Evolutionary conservation across 2,797 vertebrate genomes (phyloP).

Genomic region (Margarornis squamiger): DNA sequence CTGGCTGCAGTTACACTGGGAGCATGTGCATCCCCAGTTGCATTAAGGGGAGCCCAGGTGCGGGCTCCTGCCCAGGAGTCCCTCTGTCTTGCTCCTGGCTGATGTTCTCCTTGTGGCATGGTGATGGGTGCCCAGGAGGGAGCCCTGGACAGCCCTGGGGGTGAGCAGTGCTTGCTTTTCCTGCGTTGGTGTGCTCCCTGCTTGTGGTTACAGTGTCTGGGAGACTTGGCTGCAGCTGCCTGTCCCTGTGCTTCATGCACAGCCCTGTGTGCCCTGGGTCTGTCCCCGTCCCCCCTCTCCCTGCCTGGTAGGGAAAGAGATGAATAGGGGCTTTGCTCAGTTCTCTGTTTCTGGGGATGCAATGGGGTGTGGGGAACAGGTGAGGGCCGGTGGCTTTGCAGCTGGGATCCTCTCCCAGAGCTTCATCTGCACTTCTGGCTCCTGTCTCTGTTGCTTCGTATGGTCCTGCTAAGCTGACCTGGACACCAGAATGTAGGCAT

Average conservation of each 20-base stretch:
- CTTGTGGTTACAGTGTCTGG: not conserved
- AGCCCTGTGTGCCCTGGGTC: not conserved
- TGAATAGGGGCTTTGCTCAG: fast-evolving
- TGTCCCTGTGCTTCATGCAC: fast-evolving
- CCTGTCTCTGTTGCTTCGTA: not conserved
- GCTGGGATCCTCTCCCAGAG: not conserved
- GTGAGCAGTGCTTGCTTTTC: not conserved
- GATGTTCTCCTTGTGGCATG: not conserved
- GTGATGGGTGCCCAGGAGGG: not conserved
- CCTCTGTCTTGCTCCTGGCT: not conserved
- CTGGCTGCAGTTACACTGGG: not conserved
- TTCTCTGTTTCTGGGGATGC: not conserved
- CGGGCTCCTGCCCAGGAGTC: not conserved
- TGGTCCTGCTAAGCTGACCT: not conserved
- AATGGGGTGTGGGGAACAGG: not conserved
- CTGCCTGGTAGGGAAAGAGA: not conserved
- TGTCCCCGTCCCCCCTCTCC: fast-evolving
- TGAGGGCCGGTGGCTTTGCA: not conserved
- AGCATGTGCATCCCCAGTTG: not conserved
- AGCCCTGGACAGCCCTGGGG: not conserved
- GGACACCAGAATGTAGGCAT: not conserved
- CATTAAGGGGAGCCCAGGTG: not conserved
- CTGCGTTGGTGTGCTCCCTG: not conserved
- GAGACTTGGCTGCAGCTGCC: not conserved
- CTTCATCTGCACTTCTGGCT: not conserved